These are phyloP conservation scores for Limnephilus lunatus DNA, from an alignment of 2,888 invertebrate species.

Conservation along the genomic window DNA sequence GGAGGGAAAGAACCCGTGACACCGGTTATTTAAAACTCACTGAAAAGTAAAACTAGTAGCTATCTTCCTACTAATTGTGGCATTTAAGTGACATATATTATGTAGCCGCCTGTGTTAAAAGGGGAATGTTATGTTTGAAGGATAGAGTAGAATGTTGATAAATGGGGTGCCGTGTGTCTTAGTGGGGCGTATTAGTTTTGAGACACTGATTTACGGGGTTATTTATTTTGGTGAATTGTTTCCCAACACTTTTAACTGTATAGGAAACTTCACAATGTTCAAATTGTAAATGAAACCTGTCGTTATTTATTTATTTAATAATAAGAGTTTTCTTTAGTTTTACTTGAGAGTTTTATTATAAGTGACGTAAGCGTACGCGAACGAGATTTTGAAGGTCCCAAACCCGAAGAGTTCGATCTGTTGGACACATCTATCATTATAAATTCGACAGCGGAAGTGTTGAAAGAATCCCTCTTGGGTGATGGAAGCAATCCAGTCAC, in stretches of 20 bases:
- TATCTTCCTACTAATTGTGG: constrained; percentile 14
- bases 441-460: no score
- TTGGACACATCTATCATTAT: no score
- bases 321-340: no score
- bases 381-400: no score
- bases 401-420: no score
- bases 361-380: no score
- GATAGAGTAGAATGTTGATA: background rate
- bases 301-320: background rate
- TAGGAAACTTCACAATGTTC: background rate
- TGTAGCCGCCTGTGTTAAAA: background rate
- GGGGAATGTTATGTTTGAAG: background rate
- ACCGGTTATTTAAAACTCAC: background rate
- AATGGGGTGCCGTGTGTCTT: constrained; percentile 32
- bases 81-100: constrained; percentile 26
- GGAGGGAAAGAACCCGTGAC: no score
- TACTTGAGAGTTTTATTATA: no score
- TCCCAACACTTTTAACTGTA: background rate
- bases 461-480: no score
- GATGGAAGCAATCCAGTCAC: no score
- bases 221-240: constrained; percentile 24
- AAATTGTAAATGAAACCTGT: background rate
- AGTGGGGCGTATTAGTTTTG: constrained; percentile 18
- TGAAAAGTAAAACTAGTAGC: no score
- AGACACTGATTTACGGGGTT: constrained; percentile 2